Evolutionary conservation across 2,888 invertebrate species (phyloP).

Genomic region (Malthinus seriepunctatus): DNA sequence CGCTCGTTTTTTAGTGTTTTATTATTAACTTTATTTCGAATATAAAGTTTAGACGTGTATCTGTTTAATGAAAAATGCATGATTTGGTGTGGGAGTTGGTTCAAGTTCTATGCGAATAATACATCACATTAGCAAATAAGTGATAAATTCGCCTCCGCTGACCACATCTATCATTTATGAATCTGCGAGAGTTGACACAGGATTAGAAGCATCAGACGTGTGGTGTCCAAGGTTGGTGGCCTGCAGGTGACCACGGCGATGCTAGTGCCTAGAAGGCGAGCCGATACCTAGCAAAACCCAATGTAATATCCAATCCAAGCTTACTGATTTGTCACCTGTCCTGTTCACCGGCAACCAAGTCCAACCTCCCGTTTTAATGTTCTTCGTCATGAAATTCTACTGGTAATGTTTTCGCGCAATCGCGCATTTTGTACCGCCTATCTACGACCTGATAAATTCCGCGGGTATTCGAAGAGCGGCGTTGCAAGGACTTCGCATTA

Average conservation of each 20-base stretch:
- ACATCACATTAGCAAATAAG: slow-evolving; percentile 41
- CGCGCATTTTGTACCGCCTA: slow-evolving; percentile 46
- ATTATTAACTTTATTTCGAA: neutral
- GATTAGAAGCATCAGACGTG: slow-evolving; percentile 31
- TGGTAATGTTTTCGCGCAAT: slow-evolving; percentile 49
- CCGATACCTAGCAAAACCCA: slow-evolving; percentile 41
- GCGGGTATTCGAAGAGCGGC: slow-evolving; percentile 44
- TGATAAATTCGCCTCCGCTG: slow-evolving; percentile 49
- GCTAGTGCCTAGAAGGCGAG: slow-evolving; percentile 35
- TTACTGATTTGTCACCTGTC: slow-evolving; percentile 54
- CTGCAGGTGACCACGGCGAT: slow-evolving; percentile 41
- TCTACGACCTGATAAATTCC: slow-evolving; percentile 47
- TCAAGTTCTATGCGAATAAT: slow-evolving; percentile 38
- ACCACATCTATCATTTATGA: slow-evolving; percentile 48
- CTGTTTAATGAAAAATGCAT: slow-evolving; percentile 21
- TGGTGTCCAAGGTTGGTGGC: slow-evolving; percentile 21
- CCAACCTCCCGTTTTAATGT: slow-evolving; percentile 49
- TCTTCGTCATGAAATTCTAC: slow-evolving; percentile 46
- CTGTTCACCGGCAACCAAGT: slow-evolving; percentile 41
- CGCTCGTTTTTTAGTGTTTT: too few species aligned
- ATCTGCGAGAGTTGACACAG: slow-evolving; percentile 14
- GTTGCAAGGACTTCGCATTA: slow-evolving; percentile 39
- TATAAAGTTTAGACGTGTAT: slow-evolving; percentile 10
- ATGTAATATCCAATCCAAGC: slow-evolving; percentile 47
- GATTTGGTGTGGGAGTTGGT: slow-evolving; percentile 17